Base-by-base conservation (phyloP, 2,797 vertebrate species). In the Tachyglossus aculeatus region DNA sequence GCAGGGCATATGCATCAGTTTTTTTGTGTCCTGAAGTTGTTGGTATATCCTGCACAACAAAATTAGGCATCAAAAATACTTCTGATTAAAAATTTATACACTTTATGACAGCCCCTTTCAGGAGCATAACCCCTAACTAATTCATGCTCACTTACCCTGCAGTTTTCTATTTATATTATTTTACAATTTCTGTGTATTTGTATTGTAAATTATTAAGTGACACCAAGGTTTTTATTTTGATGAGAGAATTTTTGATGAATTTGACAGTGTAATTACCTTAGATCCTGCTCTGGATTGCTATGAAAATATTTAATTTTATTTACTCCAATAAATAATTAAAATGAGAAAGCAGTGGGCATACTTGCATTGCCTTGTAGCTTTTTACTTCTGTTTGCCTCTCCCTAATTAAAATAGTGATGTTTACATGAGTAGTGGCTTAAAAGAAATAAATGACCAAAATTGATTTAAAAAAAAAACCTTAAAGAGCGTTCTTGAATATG, bases 281-380 rank as follows among this genome's bases (percentile, higher is more conserved):
- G 91, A 94, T 92, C 87, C 90, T 91, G 84, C 89, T 92, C 87
- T 83, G 87, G 84, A 93, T 92, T 39, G 81, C 91, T 91, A 88
- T 89, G 92, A 90, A 94, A 93, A 94, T 91, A 92, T 92, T 93
- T 94, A 93, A 94, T 94, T 94, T 94, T 94, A 93, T 94, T 94
- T 93, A 93, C 90, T 88, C 78, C 79, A 29, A 93, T 94, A 93
- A 94, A 94, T 94, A 94, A 94, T 94, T 94, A 94, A 94, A 93
- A 86, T 62, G 39, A 55, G 67, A 84, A 73, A 85, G 83, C 73
- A 72, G 89, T 81, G 70, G 79, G 87, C 81, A 38, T 78, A 82
- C 84, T 90, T 31, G 3, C 82, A 85, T 82, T 84, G 89, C 88
- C 86, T 90, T 86, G 84, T 78, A 88, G 88, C 86, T 86, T 89